Evolutionary conservation across 92 coral and sea anemone species (phyloP).

Genomic region (Anthopleura xanthogrammica): DNA sequence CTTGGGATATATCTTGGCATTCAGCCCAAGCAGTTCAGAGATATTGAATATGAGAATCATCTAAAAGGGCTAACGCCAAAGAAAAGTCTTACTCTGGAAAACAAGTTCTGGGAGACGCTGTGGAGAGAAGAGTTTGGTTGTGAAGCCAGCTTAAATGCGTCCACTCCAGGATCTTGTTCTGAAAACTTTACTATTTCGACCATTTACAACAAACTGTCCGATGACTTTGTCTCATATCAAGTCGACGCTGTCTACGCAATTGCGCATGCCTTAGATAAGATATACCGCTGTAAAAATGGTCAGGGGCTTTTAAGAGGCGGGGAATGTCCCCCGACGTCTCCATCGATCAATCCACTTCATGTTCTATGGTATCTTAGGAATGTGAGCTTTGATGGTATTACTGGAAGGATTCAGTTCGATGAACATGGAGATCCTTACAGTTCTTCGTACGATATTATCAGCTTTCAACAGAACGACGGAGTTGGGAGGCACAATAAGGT

Average conservation of each 20-base stretch:
- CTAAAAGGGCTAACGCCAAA: slow-evolving; percentile 45
- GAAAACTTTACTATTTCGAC: slow-evolving; percentile 40
- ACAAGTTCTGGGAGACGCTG: slow-evolving; percentile 54
- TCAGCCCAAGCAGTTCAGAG: slow-evolving; percentile 52
- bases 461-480: slow-evolving; percentile 57
- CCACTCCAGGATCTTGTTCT: slow-evolving; percentile 25
- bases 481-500: slow-evolving; percentile 30
- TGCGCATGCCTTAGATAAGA: slow-evolving; percentile 63
- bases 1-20: slow-evolving; percentile 67
- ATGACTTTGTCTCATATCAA: slow-evolving; percentile 67
- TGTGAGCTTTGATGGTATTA: slow-evolving; percentile 61
- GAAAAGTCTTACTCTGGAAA: slow-evolving; percentile 19
- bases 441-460: slow-evolving; percentile 61
- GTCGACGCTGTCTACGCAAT: slow-evolving; percentile 69
- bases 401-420: slow-evolving; percentile 60
- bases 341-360: slow-evolving; percentile 46
- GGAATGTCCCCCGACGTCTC: slow-evolving; percentile 43
- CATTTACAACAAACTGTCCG: slow-evolving; percentile 41
- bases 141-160: slow-evolving; percentile 8
- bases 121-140: slow-evolving; percentile 60
- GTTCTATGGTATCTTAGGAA: slow-evolving; percentile 51
- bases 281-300: slow-evolving; percentile 53
- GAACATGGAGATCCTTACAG: slow-evolving; percentile 59
- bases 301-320: slow-evolving; percentile 47
- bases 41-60: slow-evolving; percentile 43